Percentiles rank a stretch among this genome's conserved stretches.
Evolutionary conservation across 2,888 invertebrate species (phyloP).

Genomic region (Thalpophila matura): DNA sequence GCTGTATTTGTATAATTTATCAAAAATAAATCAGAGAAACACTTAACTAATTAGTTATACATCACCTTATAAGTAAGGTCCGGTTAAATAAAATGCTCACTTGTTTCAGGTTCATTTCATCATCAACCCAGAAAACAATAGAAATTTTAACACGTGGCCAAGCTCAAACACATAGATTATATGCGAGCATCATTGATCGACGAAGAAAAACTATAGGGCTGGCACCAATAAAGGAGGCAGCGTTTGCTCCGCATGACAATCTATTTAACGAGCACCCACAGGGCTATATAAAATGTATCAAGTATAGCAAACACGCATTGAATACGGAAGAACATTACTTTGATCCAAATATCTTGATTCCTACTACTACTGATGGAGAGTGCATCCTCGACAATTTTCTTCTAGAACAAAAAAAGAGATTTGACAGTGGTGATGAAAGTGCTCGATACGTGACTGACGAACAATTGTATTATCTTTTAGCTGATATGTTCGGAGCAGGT

Average conservation of each 20-base stretch:
- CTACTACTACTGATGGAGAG: constrained; percentile 82
- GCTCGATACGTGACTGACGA: constrained; percentile 91
- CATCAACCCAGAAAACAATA: constrained; percentile 92
- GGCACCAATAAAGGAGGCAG: constrained; percentile 74
- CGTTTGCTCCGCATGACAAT: constrained; percentile 73
- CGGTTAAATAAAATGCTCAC: not conserved
- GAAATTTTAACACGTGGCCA: constrained; percentile 93
- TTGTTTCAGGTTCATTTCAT: constrained; percentile 90
- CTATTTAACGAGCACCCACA: constrained; percentile 80
- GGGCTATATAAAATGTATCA: constrained; percentile 84
- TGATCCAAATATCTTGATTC: constrained; percentile 80
- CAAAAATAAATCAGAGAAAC: too few relatives aligned
- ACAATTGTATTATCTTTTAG: constrained; percentile 94
- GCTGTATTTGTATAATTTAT: too few relatives aligned
- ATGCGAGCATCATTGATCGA: constrained; percentile 92
- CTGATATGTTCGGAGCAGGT: constrained; percentile 96
- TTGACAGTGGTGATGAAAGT: constrained; percentile 79
- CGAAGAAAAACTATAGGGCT: constrained; percentile 82
- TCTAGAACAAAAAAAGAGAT: constrained; percentile 90
- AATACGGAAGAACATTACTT: constrained; percentile 83
- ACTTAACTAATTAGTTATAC: too few relatives aligned
- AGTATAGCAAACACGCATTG: constrained; percentile 80
- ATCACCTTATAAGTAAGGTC: too few relatives aligned
- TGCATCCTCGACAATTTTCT: constrained; percentile 93
- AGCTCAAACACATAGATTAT: constrained; percentile 93